Conservation (phyloP, 1,140 invertebrate genomes). For the Lepidotrigona ventralis region DNA sequence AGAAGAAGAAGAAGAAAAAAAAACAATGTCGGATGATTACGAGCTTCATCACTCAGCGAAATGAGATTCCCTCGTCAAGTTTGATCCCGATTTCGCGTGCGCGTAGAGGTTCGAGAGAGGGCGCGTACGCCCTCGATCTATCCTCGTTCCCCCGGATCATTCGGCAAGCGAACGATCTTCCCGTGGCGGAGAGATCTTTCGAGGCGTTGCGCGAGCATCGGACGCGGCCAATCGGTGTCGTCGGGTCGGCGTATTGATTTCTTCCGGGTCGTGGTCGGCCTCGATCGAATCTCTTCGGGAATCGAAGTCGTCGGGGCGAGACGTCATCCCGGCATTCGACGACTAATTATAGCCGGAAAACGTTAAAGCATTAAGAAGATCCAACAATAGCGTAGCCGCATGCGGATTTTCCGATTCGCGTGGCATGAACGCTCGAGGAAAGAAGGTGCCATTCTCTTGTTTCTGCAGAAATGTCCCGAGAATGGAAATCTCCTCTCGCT, state of each 20-base stretch:
- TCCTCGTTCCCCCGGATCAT: background rate
- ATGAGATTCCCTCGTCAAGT: background rate
- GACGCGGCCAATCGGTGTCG: slow-evolving; percentile 51
- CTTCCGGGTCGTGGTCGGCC: slow-evolving; percentile 64
- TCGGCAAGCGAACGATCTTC: background rate
- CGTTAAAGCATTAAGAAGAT: slow-evolving; percentile 50
- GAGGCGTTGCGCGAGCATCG: slow-evolving; percentile 19
- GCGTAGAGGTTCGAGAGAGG: background rate
- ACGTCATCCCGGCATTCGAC: slow-evolving; percentile 55
- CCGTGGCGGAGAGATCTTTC: background rate
- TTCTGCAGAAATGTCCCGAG: background rate
- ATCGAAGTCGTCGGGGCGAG: slow-evolving; percentile 44
- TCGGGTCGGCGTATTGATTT: slow-evolving; percentile 64
- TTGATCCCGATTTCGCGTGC: background rate
- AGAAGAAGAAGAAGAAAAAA: background rate
- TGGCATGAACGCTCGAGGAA: slow-evolving; percentile 11
- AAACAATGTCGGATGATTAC: background rate
- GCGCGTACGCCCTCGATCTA: background rate
- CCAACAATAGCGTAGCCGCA: slow-evolving; percentile 64
- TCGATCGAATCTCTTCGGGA: slow-evolving; percentile 66
- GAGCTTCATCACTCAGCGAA: background rate
- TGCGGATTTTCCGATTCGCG: slow-evolving; percentile 61
- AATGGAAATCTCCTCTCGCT: background rate
- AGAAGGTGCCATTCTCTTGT: no score
- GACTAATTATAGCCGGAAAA: slow-evolving; percentile 67